Percentiles rank a stretch among this genome's conserved stretches.
phyloP scores from a whole-genome alignment of 1,140 invertebrate genomes.

The Oncopeltus fasciatus region DNA sequence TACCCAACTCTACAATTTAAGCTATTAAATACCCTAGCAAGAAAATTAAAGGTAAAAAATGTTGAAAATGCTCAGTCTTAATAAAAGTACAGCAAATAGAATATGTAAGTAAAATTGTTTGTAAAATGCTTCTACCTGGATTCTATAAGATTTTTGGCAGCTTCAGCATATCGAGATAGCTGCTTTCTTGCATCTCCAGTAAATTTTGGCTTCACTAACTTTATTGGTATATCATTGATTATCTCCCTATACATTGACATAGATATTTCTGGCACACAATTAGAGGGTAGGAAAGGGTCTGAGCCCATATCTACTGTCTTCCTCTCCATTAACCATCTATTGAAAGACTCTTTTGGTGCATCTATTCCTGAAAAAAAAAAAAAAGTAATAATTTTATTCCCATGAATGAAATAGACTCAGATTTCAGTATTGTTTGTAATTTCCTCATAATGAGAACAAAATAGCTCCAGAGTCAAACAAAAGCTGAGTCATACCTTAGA shows the following conservation, averaged over 20 bases:
- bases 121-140: conserved; percentile 38
- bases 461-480: no score
- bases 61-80: no score
- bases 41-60: no score
- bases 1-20: no score
- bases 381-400: no score
- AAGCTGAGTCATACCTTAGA: no score
- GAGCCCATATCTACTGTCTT: conserved; percentile 78
- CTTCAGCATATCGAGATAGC: conserved; percentile 85
- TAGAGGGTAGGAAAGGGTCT: conserved; percentile 79
- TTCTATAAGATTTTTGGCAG: conserved; percentile 92
- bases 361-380: conserved; percentile 52
- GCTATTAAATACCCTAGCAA: no score
- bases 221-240: conserved; percentile 96
- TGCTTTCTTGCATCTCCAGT: conserved; percentile 93
- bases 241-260: conserved; percentile 93
- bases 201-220: conserved; percentile 84
- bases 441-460: no score
- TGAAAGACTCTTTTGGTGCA: conserved; percentile 90
- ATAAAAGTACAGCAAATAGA: no score
- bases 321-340: conserved; percentile 88
- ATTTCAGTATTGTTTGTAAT: no score
- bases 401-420: no score
- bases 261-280: conserved; percentile 83
- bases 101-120: background rate